Evolutionary conservation across 1,140 invertebrate genomes (phyloP).

Genomic region (Berghia stephanieae): DNA sequence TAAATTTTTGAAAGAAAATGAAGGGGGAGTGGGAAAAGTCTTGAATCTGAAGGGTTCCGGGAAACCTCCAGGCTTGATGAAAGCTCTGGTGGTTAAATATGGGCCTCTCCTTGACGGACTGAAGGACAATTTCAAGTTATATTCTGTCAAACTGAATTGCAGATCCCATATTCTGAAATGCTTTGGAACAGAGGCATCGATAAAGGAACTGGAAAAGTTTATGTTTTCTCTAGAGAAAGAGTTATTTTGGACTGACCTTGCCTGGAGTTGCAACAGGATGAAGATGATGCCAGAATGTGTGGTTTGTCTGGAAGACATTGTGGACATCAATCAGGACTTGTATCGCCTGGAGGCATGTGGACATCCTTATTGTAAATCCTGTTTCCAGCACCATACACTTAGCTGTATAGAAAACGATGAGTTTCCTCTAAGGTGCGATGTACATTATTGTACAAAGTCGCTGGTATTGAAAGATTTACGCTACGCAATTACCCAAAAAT

Average conservation of each 20-base stretch:
- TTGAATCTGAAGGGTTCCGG: slow-evolving; percentile 36
- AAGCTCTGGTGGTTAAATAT: slow-evolving; percentile 44
- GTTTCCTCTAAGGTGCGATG: slow-evolving; percentile 50
- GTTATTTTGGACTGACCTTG: too few species aligned
- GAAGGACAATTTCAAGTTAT: slow-evolving; percentile 25
- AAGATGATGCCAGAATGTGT: slow-evolving; percentile 45
- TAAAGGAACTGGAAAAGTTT: slow-evolving; percentile 33
- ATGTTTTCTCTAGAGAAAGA: not conserved
- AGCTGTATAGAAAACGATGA: slow-evolving; percentile 19
- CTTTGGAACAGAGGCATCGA: slow-evolving; percentile 26
- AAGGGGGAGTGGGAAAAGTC: slow-evolving; percentile 25
- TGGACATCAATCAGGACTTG: slow-evolving; percentile 42
- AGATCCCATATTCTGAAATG: slow-evolving; percentile 42
- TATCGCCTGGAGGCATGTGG: slow-evolving; percentile 55
- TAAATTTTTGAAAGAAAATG: not conserved
- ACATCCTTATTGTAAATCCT: slow-evolving; percentile 56
- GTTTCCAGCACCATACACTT: slow-evolving; percentile 42
- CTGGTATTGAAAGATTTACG: slow-evolving; percentile 46
- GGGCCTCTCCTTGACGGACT: slow-evolving; percentile 39
- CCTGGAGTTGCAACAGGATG: too few species aligned
- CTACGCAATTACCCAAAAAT: slow-evolving; percentile 25
- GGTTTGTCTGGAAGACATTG: slow-evolving; percentile 49
- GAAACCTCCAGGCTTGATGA: slow-evolving; percentile 53
- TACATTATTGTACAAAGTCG: slow-evolving; percentile 42
- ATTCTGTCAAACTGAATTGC: slow-evolving; percentile 38